Evolutionary conservation across 2,888 invertebrate genomes (phyloP).

Genomic region (Cremastinae sp.): DNA sequence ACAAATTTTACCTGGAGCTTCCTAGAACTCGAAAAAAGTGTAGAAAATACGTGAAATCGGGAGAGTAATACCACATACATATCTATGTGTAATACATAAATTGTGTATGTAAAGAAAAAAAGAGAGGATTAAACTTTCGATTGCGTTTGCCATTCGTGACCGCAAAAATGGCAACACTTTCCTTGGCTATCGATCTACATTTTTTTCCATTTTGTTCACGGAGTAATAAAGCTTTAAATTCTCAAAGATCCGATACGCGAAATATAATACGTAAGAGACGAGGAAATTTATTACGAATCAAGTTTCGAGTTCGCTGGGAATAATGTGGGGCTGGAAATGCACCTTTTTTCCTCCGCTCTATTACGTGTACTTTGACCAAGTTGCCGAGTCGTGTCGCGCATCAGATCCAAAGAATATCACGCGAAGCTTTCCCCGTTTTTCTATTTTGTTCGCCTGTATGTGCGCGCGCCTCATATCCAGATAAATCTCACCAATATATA

Average conservation of each 20-base stretch:
- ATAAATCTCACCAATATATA: slow-evolving; percentile 17
- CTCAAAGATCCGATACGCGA: slow-evolving; percentile 23
- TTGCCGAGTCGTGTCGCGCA: slow-evolving; percentile 37
- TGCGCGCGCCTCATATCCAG: slow-evolving; percentile 9
- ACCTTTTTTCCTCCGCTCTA: slow-evolving; percentile 29
- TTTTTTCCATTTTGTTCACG: slow-evolving; percentile 36
- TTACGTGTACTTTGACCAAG: slow-evolving; percentile 33
- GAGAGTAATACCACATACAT: too few species aligned
- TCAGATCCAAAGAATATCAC: slow-evolving; percentile 50
- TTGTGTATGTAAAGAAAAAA: slow-evolving; percentile 6
- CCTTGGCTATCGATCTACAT: slow-evolving; percentile 54
- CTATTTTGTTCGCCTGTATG: not conserved
- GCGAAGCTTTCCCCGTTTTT: slow-evolving; percentile 21
- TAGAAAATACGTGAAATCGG: too few species aligned
- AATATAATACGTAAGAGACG: slow-evolving; percentile 21
- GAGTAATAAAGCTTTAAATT: slow-evolving; percentile 48
- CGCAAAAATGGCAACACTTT: slow-evolving; percentile 34
- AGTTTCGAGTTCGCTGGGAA: slow-evolving; percentile 48
- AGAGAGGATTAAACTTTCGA: slow-evolving; percentile 36
- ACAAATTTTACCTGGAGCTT: slow-evolving; percentile 46
- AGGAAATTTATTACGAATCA: slow-evolving; percentile 62
- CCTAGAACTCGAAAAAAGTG: slow-evolving; percentile 25
- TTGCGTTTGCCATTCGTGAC: slow-evolving; percentile 50
- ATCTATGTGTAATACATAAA: too few species aligned
- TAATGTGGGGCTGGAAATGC: slow-evolving; percentile 40